A percentile compares a stretch with the other conserved stretches of the same genome.
These are phyloP conservation scores for Aphrophora alni DNA, from an alignment of 2,888 invertebrate genomes.

Conservation along the genomic window DNA sequence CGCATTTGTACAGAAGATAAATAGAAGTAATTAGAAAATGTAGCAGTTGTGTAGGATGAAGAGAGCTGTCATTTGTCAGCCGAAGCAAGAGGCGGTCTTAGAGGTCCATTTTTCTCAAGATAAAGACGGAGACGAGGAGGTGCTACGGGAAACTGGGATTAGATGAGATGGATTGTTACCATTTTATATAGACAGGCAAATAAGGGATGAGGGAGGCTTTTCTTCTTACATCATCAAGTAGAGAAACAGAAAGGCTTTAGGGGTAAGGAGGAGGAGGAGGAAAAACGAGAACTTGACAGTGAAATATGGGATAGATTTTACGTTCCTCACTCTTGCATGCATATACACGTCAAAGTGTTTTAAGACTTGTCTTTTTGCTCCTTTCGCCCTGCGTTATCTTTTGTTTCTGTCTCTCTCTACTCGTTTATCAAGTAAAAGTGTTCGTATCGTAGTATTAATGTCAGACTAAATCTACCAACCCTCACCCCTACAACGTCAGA, in stretches of 20 bases:
- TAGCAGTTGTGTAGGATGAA: constrained; percentile 3
- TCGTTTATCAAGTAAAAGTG: constrained; percentile 36
- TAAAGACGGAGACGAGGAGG: constrained; percentile 6
- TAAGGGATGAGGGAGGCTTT: constrained; percentile 35
- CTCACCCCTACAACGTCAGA: constrained; percentile 16
- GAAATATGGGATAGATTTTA: constrained; percentile 44
- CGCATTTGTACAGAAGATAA: constrained; percentile 36
- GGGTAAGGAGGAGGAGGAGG: constrained; percentile 26
- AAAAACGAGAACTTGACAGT: constrained; percentile 38
- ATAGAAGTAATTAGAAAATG: constrained; percentile 40
- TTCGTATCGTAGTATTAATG: constrained; percentile 35
- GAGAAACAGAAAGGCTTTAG: constrained; percentile 16
- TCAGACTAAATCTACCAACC: constrained; percentile 20
- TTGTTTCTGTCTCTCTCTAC: constrained; percentile 27
- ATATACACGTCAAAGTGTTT: constrained; percentile 39
- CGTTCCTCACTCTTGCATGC: constrained; percentile 30
- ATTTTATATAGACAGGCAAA: constrained; percentile 40
- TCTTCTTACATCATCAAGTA: constrained; percentile 35
- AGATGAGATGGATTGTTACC: constrained; percentile 42
- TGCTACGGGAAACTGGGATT: constrained; percentile 28
- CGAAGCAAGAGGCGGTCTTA: neutral
- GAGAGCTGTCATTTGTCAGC: constrained; percentile 34
- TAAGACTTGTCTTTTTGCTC: constrained; percentile 40
- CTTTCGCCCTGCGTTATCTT: constrained; percentile 32
- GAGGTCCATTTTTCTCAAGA: constrained; percentile 29